Evolutionary conservation across 2,797 vertebrate genomes (phyloP).

Genomic region (Gambelia wislizenii): DNA sequence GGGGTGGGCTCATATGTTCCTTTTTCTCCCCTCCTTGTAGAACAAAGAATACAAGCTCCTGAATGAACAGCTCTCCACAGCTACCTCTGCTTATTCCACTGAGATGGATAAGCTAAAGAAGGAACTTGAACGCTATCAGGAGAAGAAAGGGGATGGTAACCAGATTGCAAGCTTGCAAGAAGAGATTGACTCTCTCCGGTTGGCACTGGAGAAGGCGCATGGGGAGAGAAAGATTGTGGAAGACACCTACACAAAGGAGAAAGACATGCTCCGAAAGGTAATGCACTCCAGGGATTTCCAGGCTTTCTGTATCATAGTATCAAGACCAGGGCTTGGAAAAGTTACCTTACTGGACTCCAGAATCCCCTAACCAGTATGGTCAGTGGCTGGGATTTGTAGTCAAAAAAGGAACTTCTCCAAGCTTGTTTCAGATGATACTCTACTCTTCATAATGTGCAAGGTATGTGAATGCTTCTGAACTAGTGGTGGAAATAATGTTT

Average conservation of each 20-base stretch:
- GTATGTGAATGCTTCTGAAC: no score
- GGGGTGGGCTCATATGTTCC: background rate
- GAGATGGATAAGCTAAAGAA: constrained; percentile 89
- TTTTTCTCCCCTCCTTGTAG: constrained; percentile 71
- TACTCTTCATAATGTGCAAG: no score
- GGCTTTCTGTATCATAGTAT: background rate
- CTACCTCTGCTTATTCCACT: constrained; percentile 67
- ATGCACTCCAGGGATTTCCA: rapidly evolving
- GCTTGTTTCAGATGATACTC: no score
- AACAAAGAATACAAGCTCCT: constrained; percentile 85
- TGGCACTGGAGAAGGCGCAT: constrained; percentile 82
- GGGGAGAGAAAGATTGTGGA: constrained; percentile 80
- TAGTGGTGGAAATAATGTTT: no score
- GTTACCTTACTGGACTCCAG: no score
- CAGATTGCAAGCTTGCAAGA: constrained; percentile 83
- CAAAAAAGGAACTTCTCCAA: no score
- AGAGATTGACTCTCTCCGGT: constrained; percentile 83
- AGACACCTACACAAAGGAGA: constrained; percentile 85
- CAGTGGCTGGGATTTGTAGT: no score
- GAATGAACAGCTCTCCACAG: constrained; percentile 81
- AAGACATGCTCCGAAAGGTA: constrained; percentile 85
- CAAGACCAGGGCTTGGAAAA: background rate
- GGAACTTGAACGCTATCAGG: constrained; percentile 82
- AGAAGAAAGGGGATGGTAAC: constrained; percentile 63
- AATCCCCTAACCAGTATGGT: no score